These are phyloP conservation scores for Pycnomerus fuliginosus DNA, from an alignment of 2,888 invertebrate species.

Conservation along the genomic window DNA sequence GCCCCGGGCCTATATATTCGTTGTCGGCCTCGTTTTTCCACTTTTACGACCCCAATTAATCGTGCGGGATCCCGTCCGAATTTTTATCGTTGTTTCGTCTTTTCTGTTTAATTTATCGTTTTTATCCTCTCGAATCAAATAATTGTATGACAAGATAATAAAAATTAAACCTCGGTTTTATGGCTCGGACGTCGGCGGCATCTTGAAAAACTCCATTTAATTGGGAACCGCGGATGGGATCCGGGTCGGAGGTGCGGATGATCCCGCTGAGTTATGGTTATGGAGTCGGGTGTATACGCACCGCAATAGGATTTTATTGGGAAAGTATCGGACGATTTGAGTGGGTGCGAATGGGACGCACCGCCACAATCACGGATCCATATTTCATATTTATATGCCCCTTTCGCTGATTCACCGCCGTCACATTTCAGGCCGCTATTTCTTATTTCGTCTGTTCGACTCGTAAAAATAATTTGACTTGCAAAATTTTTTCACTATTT, in stretches of 20 bases:
- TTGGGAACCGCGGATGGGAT: conserved; percentile 41
- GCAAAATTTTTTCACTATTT: conserved; percentile 22
- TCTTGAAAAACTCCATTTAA: conserved; percentile 43
- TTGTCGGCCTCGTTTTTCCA: too few species aligned
- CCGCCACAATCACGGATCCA: conserved; percentile 44
- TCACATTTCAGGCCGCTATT: conserved; percentile 45
- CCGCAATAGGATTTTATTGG: conserved; percentile 37
- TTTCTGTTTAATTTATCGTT: conserved; percentile 21
- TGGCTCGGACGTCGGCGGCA: conserved; percentile 15
- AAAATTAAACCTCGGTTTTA: conserved; percentile 20
- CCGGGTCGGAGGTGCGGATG: conserved; percentile 40
- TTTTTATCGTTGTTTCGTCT: conserved; percentile 19
- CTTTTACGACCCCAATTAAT: too few species aligned
- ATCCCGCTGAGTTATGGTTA: conserved; percentile 46
- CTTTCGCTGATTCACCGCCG: conserved; percentile 47
- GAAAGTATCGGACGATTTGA: conserved; percentile 27
- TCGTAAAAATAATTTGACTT: conserved; percentile 33
- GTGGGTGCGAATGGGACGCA: conserved; percentile 32
- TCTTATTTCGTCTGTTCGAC: conserved; percentile 39
- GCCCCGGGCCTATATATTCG: too few species aligned
- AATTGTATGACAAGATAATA: conserved; percentile 25
- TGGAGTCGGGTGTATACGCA: conserved; percentile 32
- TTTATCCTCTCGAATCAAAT: conserved; percentile 22
- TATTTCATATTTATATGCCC: conserved; percentile 51
- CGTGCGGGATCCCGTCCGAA: too few species aligned